Base-by-base conservation (phyloP, 2,888 invertebrate genomes). In the Habrosyne pyritoides region DNA sequence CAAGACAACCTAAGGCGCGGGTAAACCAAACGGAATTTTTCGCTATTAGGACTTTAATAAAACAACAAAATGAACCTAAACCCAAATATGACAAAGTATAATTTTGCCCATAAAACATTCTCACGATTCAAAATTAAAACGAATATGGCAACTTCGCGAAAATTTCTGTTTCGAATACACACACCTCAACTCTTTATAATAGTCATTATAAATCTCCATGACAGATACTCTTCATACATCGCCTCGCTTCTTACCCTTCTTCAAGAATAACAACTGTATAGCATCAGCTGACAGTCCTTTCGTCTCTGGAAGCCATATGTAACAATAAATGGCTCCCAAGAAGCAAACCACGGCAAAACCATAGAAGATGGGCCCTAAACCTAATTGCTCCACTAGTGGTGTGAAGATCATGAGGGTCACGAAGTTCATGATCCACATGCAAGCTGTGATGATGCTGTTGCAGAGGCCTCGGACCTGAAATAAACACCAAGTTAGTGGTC, bases 231-330 rank as follows among this genome's bases (percentile, higher is more conserved):
- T 42, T 42, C 42, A 42, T 1, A 42, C 18, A 42, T 18, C 42
- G 18, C 14, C 8, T 12, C 18, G n/a, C 6, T 59, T 62, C 5
- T 65, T n/a, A 33, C n/a, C n/a, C 5, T 33, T 60, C 56, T 73
- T 84, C 48, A 82, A 64, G 53, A 84, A 85, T 49, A 77, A 53
- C 10, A 71, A 53, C 53, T 86, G 87, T 53, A 88, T 86, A 2
- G 77, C 81, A 55, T 89, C 85, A 3, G 79, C 80, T 0, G 86
- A 74, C 2, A 87, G 62, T 0, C 89, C 91, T 22, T 86, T 91
- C 0, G 92, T 93, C 67, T 93, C 93, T 0, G 92, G 91, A 0
- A 93, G 66, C 18, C 66, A 83, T 10, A 80, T 68, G 1, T 83
- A 67, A 12, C 83, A 78, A 60, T 84, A 91, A 0, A 78, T 47